Percentiles rank a stretch among this genome's conserved stretches.
These are phyloP conservation scores for Parasteatoda lunata DNA, from an alignment of 2,888 invertebrate genomes.

Conservation along the genomic window DNA sequence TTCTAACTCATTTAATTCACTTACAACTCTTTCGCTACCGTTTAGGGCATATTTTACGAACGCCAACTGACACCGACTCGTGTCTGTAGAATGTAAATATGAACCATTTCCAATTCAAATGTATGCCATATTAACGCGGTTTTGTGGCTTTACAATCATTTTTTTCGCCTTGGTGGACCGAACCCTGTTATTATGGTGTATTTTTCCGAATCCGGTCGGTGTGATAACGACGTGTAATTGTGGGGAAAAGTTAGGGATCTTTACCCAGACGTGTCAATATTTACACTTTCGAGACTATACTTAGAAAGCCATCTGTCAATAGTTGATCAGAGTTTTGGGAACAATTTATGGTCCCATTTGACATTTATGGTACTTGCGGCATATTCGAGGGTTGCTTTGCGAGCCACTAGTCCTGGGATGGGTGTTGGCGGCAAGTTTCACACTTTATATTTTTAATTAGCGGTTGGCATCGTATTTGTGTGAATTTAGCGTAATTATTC, in stretches of 20 bases:
- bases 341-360: slow-evolving; percentile 30
- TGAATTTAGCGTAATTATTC: too few species aligned
- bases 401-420: background rate
- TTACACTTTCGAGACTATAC: slow-evolving; percentile 55
- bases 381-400: slow-evolving; percentile 13
- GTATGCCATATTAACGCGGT: background rate
- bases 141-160: background rate
- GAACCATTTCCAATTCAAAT: slow-evolving; percentile 45
- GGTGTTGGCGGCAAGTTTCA: background rate
- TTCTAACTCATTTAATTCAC: slow-evolving; percentile 46
- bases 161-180: slow-evolving; percentile 10
- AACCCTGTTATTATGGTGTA: slow-evolving; percentile 39
- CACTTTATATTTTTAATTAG: background rate
- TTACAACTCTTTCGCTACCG: slow-evolving; percentile 50
- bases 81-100: background rate
- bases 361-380: slow-evolving; percentile 33
- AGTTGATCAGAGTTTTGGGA: slow-evolving; percentile 12
- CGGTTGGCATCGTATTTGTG: too few species aligned
- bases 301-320: slow-evolving; percentile 52
- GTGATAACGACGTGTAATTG: slow-evolving; percentile 52
- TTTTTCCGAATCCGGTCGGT: slow-evolving; percentile 12
- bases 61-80: background rate
- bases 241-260: slow-evolving; percentile 16
- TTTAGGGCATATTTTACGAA: slow-evolving; percentile 5
- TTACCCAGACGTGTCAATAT: slow-evolving; percentile 59